Conservation (phyloP, 2,888 invertebrate genomes). For the Elegia similella region DNA sequence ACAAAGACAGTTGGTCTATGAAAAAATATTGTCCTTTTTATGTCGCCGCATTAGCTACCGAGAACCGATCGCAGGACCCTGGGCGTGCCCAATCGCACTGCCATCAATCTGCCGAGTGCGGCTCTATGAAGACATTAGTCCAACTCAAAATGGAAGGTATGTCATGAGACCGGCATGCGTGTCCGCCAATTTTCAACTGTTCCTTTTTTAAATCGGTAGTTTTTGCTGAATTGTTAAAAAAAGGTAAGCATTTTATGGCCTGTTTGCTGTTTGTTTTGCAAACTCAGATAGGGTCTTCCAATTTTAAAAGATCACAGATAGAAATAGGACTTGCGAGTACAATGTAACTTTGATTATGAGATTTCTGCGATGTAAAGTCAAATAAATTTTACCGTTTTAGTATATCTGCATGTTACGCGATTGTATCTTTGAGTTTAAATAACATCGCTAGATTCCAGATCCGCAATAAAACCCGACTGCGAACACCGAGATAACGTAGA, state of each 20-base stretch:
- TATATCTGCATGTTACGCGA: constrained; percentile 1
- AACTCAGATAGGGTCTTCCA: not conserved
- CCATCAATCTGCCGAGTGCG: constrained; percentile 57
- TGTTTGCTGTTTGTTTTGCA: constrained; percentile 9
- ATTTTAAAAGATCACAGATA: not conserved
- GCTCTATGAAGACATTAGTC: constrained; percentile 62
- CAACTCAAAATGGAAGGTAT: constrained; percentile 43
- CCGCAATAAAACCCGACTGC: constrained; percentile 7
- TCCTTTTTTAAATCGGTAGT: constrained; percentile 16
- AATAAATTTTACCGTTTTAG: constrained; percentile 9
- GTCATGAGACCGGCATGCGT: constrained; percentile 57
- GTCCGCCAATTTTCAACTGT: constrained; percentile 41
- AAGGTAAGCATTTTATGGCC: not conserved
- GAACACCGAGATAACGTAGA: constrained; percentile 8
- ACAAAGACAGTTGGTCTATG: not conserved
- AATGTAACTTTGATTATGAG: not conserved
- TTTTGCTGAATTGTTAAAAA: not conserved
- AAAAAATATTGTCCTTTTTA: constrained; percentile 37
- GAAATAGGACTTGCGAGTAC: not conserved
- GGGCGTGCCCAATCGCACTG: constrained; percentile 61
- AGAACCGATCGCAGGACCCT: constrained; percentile 37
- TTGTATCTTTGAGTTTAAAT: constrained; percentile 6
- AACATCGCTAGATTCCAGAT: constrained; percentile 5
- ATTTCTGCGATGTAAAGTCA: not conserved
- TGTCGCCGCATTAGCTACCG: constrained; percentile 56